phyloP scores from a whole-genome alignment of 2,797 vertebrate species.

The Loriculus beryllinus region DNA sequence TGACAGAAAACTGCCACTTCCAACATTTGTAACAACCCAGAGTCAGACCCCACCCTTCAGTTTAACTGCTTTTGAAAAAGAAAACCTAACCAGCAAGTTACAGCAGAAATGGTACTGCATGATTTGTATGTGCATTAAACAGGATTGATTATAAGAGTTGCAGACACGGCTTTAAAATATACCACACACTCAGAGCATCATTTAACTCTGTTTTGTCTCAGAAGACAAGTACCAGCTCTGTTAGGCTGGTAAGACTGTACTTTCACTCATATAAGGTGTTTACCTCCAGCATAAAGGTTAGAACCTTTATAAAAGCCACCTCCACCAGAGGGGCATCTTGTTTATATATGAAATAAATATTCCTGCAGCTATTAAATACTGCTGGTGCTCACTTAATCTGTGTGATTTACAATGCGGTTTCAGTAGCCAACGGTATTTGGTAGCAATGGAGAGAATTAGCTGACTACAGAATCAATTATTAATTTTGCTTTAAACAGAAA shows the following conservation, averaged over 20 bases:
- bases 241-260: background rate
- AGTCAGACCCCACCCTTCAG: background rate
- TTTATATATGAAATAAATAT: background rate
- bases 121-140: background rate
- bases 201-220: background rate
- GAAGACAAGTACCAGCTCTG: background rate
- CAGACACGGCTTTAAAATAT: background rate
- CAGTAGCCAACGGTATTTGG: background rate
- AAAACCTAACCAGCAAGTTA: background rate
- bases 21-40: background rate
- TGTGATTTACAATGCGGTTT: background rate
- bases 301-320: background rate
- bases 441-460: background rate
- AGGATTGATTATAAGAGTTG: background rate
- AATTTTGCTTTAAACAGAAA: background rate
- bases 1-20: background rate
- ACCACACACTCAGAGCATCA: fast-evolving
- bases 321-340: background rate
- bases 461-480: background rate
- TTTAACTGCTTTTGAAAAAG: background rate
- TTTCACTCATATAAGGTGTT: fast-evolving
- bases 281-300: background rate
- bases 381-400: background rate
- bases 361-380: background rate
- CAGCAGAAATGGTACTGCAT: background rate